phyloP scores from a whole-genome alignment of 2,888 invertebrate genomes.

The Ferdinandea cuprea region DNA sequence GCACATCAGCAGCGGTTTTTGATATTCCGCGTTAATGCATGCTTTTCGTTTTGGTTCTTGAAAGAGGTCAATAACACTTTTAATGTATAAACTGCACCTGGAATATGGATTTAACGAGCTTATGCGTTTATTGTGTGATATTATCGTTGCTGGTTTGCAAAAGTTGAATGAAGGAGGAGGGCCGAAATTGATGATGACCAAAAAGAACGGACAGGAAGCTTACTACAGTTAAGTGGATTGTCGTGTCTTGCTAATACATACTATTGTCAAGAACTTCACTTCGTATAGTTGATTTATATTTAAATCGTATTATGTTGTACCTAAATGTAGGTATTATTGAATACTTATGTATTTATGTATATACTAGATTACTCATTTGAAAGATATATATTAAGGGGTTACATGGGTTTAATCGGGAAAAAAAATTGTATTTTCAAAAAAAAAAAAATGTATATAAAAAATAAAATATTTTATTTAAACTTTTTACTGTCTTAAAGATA shows the following conservation, averaged over 20 bases:
- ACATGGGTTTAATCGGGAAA: too few species aligned
- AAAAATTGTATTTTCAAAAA: too few species aligned
- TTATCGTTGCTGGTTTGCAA: constrained; percentile 45
- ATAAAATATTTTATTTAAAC: too few species aligned
- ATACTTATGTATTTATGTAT: too few species aligned
- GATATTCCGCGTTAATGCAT: constrained; percentile 25
- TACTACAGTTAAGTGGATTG: constrained; percentile 4
- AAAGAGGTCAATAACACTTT: constrained; percentile 57
- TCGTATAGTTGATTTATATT: not conserved
- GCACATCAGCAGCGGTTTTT: constrained; percentile 32
- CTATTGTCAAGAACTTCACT: not conserved
- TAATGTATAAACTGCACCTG: constrained; percentile 48
- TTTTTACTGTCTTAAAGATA: too few species aligned
- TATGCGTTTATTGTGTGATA: constrained; percentile 45
- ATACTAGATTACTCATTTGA: too few species aligned
- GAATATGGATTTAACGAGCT: constrained; percentile 59
- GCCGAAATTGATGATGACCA: constrained; percentile 30
- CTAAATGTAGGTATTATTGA: too few species aligned
- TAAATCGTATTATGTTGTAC: not conserved
- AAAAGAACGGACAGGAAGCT: constrained; percentile 7
- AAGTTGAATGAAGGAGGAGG: constrained; percentile 37
- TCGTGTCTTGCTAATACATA: not conserved
- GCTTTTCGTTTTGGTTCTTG: constrained; percentile 15
- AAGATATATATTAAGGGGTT: too few species aligned
- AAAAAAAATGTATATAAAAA: too few species aligned